Percentiles rank a stretch among this genome's conserved stretches.
phyloP scores from a whole-genome alignment of 1,140 invertebrate species.

The Drosophila nigrodunni region DNA sequence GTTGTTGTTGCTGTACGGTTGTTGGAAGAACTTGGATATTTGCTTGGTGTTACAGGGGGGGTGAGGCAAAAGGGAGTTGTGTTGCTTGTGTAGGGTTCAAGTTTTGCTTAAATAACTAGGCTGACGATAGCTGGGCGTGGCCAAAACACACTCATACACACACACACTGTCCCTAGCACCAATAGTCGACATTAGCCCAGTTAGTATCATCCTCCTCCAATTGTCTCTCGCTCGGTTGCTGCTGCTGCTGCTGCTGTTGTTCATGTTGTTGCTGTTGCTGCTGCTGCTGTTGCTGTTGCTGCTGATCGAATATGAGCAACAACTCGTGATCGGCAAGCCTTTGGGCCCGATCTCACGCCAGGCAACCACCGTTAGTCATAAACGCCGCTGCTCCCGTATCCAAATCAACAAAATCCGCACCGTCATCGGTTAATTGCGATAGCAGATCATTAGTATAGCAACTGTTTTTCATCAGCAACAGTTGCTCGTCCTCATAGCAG shows the following conservation, averaged over 20 bases:
- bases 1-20: slow-evolving; percentile 20
- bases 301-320: slow-evolving; percentile 53
- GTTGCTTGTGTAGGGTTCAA: neutral
- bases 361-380: slow-evolving; percentile 78
- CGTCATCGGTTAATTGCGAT: slow-evolving; percentile 67
- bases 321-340: slow-evolving; percentile 54
- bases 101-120: neutral
- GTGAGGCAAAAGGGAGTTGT: neutral
- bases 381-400: slow-evolving; percentile 74
- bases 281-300: slow-evolving; percentile 35
- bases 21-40: slow-evolving; percentile 75
- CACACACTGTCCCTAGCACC: slow-evolving; percentile 51
- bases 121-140: slow-evolving; percentile 12
- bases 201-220: slow-evolving; percentile 53
- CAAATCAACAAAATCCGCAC: slow-evolving; percentile 76
- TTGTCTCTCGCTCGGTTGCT: slow-evolving; percentile 51
- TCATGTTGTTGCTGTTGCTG: slow-evolving; percentile 41
- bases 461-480: slow-evolving; percentile 76
- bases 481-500: slow-evolving; percentile 66
- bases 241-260: slow-evolving; percentile 45
- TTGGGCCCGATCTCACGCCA: slow-evolving; percentile 78
- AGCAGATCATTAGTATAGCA: slow-evolving; percentile 71
- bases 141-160: slow-evolving; percentile 12
- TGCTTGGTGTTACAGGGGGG: neutral
- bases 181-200: slow-evolving; percentile 73